Conservation (phyloP, 1,140 invertebrate genomes). For the Drosophila pseudoobscura region DNA sequence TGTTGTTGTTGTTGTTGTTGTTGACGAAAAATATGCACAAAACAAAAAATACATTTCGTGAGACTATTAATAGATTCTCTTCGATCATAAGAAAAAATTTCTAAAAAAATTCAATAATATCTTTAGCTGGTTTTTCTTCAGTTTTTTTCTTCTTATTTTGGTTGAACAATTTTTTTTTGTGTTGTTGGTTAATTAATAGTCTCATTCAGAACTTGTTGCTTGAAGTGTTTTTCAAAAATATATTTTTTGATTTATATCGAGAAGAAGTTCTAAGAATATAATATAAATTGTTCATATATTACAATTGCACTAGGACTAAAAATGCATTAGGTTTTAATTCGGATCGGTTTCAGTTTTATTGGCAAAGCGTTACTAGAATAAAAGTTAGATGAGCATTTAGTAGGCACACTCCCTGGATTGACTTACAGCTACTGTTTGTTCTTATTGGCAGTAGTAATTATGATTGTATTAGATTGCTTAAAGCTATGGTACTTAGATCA, state of each 20-base stretch:
- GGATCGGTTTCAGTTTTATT: conserved; percentile 29
- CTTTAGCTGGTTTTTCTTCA: conserved; percentile 15
- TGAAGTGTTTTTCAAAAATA: conserved; percentile 79
- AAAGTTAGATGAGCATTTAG: conserved; percentile 44
- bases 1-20: conserved; percentile 43
- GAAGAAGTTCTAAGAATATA: conserved; percentile 44
- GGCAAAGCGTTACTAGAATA: conserved; percentile 53
- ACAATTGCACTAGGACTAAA: conserved; percentile 56
- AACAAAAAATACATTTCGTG: conserved; percentile 83
- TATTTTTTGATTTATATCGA: conserved; percentile 77
- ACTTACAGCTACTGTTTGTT: conserved; percentile 82
- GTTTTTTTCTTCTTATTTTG: neutral
- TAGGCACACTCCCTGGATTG: conserved; percentile 48
- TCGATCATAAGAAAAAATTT: conserved; percentile 58
- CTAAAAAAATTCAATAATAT: conserved; percentile 47
- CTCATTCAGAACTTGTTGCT: conserved; percentile 83
- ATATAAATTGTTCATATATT: conserved; percentile 53
- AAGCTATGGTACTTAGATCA: conserved; percentile 25
- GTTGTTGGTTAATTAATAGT: conserved; percentile 73
- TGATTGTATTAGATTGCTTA: conserved; percentile 33
- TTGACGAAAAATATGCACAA: conserved; percentile 81
- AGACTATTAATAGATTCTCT: conserved; percentile 79
- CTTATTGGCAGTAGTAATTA: conserved; percentile 79
- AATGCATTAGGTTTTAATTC: conserved; percentile 29
- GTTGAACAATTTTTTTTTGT: conserved; percentile 42